Evolutionary conservation across 2,888 invertebrate species (phyloP).

Genomic region (Agrilus cyanescens): DNA sequence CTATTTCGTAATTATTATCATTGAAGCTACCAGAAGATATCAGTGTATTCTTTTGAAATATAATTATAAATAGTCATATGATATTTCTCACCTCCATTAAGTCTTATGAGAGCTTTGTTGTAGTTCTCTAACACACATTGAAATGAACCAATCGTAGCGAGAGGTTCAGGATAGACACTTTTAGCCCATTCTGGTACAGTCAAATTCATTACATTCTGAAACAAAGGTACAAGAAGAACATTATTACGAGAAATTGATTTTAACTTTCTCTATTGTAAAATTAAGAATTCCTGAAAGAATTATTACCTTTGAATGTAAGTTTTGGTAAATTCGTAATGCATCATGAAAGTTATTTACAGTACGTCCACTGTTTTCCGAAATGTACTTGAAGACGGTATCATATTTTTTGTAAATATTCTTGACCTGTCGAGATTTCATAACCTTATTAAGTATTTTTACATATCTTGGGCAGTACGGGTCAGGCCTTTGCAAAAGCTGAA

Average conservation of each 20-base stretch:
- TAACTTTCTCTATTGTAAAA: too few species aligned
- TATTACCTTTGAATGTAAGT: slow-evolving; percentile 1
- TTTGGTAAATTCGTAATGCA: slow-evolving; percentile 17
- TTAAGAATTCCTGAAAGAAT: slow-evolving; percentile 1
- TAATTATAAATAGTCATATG: too few species aligned
- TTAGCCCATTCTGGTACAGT: slow-evolving; percentile 34
- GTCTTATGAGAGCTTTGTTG: slow-evolving; percentile 19
- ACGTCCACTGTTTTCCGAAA: slow-evolving; percentile 1
- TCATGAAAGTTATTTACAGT: not conserved
- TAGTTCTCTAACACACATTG: slow-evolving; percentile 27
- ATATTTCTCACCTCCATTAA: slow-evolving; percentile 27
- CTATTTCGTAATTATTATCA: too few species aligned
- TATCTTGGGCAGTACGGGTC: slow-evolving; percentile 14
- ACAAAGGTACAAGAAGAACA: slow-evolving; percentile 8
- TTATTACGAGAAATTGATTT: too few species aligned
- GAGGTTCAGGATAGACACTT: slow-evolving; percentile 29
- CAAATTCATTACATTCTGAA: slow-evolving; percentile 27
- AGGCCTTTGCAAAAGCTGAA: slow-evolving; percentile 12
- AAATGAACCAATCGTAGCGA: slow-evolving; percentile 21
- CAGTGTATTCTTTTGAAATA: too few species aligned
- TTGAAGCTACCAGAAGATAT: too few species aligned
- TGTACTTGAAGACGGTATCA: slow-evolving; percentile 9
- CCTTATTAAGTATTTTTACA: slow-evolving; percentile 11
- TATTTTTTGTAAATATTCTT: slow-evolving; percentile 9
- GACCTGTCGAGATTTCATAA: slow-evolving; percentile 11